Base-by-base conservation (phyloP, 2,888 invertebrate genomes). In the Teleogryllus oceanicus region DNA sequence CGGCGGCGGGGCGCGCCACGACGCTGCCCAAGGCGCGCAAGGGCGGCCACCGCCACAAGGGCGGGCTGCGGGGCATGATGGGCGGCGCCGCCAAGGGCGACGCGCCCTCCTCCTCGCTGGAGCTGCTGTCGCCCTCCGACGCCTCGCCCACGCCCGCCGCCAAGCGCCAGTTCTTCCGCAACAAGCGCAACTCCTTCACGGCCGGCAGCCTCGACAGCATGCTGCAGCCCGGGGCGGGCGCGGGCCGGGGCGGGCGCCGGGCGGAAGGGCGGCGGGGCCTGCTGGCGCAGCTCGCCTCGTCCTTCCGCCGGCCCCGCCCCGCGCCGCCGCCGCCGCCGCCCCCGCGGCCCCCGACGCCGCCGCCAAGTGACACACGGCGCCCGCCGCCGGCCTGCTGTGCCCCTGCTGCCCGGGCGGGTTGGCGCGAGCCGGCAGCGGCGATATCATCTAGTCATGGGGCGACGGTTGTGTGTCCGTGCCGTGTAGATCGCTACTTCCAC, bases 1-100 rank as follows among this genome's bases (percentile, higher is more conserved):
- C n/a, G 0, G 0, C 5, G 3, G 62, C 76, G 20, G 86, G 86
- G 76, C 85, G 86, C 2, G 87, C 87, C 12, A 87, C 86, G 85
- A 87, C 87, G 0, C 79, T 87, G 82, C 87, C 87, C 0, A 87
- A 87, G 80, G 84, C 84, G 5, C 84, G 84, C 51, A 86, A 86
- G 74, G 85, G 86, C 10, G 86, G 86, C 51, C 84, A 84, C 16
- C 85, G 85, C 81, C 85, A 85, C 83, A 86, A 85, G 37, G 85
- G 86, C 78, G 87, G 87, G 86, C 82, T 85, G 20, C 85, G 85
- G 78, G 86, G 86, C 2, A 86, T 87, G 80, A 78, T 78, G 11
- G 78, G 81, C 13, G 78, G 80, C 16, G 85, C 85, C 2, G 62
- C 62, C 62, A 87, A 87, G 80, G 87, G 87, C 78, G 86, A 86